Conservation (phyloP, 2,888 invertebrate genomes). For the Zele albiditarsus region DNA sequence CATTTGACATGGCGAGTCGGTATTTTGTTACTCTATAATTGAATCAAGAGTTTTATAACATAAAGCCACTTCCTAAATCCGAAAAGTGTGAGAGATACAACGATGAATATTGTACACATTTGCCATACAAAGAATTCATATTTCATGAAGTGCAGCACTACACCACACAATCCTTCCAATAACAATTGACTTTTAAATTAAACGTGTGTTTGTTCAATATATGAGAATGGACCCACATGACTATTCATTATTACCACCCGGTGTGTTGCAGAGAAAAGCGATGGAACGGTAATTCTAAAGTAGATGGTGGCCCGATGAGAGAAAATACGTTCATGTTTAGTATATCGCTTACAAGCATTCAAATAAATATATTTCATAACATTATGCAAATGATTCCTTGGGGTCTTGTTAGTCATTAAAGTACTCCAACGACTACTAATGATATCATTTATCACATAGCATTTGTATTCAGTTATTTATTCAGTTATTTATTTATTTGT, state of each 20-base stretch:
- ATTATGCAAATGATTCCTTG: not conserved
- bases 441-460: not conserved
- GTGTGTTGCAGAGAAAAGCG: not conserved
- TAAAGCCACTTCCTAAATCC: not conserved
- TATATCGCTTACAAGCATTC: not conserved
- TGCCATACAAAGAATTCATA: constrained; percentile 10
- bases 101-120: not conserved
- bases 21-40: constrained; percentile 4
- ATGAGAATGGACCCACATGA: constrained; percentile 33
- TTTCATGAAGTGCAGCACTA: not conserved
- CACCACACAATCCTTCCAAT: not conserved
- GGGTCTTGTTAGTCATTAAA: constrained; percentile 5
- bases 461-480: not conserved
- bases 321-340: not conserved
- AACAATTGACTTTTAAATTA: constrained; percentile 22
- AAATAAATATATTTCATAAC: not conserved
- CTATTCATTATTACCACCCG: not conserved
- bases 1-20: constrained; percentile 19
- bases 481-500: not conserved
- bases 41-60: constrained; percentile 9
- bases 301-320: not conserved
- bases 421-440: constrained; percentile 6
- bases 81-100: constrained; percentile 15
- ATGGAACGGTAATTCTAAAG: not conserved
- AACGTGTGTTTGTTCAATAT: not conserved